Evolutionary conservation across 2,113 vertebrate species (phyloP).

Genomic region (Lathamus discolor): DNA sequence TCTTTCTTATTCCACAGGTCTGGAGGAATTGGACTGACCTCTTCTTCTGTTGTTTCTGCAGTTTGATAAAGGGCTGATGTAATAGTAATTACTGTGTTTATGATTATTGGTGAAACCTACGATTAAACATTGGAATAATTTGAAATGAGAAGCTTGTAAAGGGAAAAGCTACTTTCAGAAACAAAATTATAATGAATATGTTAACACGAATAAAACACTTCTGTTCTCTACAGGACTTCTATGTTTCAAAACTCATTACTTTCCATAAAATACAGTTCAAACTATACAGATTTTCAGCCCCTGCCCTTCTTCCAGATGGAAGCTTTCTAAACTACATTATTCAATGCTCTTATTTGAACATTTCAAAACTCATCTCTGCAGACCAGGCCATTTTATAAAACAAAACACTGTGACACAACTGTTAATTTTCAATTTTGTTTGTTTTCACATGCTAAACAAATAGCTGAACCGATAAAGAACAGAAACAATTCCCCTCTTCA

Average conservation of each 20-base stretch:
- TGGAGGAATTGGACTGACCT: constrained; percentile 77
- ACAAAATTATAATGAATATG: background rate
- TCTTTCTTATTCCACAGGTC: constrained; percentile 87
- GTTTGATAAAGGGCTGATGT: constrained; percentile 87
- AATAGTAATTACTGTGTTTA: constrained; percentile 96
- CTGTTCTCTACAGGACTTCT: background rate
- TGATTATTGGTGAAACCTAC: constrained; percentile 96
- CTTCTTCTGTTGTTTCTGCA: constrained; percentile 79
- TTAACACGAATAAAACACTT: background rate
- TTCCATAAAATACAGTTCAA: background rate
- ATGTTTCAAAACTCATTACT: background rate
- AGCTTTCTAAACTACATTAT: background rate
- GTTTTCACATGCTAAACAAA: background rate
- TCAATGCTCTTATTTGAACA: background rate
- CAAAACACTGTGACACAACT: background rate
- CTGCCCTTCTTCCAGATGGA: background rate
- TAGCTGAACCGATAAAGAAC: background rate
- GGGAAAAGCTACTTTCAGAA: background rate
- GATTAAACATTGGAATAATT: background rate
- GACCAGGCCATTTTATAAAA: background rate
- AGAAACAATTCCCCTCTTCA: background rate
- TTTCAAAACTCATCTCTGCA: background rate
- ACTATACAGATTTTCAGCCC: background rate
- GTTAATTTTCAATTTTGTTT: background rate
- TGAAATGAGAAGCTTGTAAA: background rate